phyloP scores from a whole-genome alignment of 2,888 invertebrate species.

The Tachina fera region DNA sequence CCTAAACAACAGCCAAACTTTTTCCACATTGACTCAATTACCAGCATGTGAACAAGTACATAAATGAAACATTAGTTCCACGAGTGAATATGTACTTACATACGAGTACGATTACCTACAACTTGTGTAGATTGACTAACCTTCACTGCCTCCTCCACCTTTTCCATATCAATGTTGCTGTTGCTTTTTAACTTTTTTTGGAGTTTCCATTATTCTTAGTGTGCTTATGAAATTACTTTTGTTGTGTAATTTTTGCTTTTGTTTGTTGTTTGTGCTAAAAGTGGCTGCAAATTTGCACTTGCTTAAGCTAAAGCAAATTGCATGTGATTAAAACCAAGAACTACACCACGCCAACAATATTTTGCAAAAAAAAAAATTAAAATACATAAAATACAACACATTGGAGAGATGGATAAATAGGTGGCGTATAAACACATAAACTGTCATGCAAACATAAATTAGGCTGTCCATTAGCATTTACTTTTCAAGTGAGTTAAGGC shows the following conservation, averaged over 20 bases:
- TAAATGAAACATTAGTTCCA: slow-evolving; percentile 33
- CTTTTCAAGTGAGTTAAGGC: too few relatives aligned
- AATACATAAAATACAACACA: neutral
- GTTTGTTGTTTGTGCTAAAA: slow-evolving; percentile 39
- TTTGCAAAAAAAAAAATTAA: slow-evolving; percentile 14
- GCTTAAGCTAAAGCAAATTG: slow-evolving; percentile 55
- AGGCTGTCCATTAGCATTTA: slow-evolving; percentile 31
- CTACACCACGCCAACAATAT: slow-evolving; percentile 47
- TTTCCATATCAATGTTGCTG: neutral
- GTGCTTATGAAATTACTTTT: slow-evolving; percentile 52
- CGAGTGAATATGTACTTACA: neutral
- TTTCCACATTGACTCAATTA: slow-evolving; percentile 24
- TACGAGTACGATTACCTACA: too few relatives aligned
- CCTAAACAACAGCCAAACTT: slow-evolving; percentile 24
- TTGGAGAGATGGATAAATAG: slow-evolving; percentile 9
- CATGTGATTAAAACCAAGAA: slow-evolving; percentile 56
- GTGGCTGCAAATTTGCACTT: slow-evolving; percentile 65
- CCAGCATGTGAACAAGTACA: slow-evolving; percentile 14
- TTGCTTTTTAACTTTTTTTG: neutral
- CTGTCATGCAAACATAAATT: neutral
- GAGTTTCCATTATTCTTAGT: slow-evolving; percentile 47
- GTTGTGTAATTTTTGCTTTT: slow-evolving; percentile 35
- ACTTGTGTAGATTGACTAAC: neutral
- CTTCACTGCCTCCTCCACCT: slow-evolving; percentile 42
- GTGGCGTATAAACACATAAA: slow-evolving; percentile 13